Evolutionary conservation across 2,797 vertebrate genomes (phyloP).

Genomic region (Melanotaenia trifasciata): DNA sequence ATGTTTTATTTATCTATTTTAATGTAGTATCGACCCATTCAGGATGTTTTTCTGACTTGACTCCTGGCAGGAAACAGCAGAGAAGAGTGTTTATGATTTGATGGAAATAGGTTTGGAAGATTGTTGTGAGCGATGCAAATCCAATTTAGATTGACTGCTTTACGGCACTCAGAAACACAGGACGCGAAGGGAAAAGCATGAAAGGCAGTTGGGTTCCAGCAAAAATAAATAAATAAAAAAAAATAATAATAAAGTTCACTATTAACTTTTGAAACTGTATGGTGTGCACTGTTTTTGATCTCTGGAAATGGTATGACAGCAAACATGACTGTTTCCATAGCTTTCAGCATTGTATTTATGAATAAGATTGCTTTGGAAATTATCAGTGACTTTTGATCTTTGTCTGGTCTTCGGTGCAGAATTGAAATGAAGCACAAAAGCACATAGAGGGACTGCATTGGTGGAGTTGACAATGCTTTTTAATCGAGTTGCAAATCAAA

Average conservation of each 20-base stretch:
- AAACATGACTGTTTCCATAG: neutral
- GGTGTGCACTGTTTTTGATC: slow-evolving; percentile 13
- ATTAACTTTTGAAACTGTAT: slow-evolving; percentile 18
- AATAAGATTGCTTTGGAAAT: slow-evolving; percentile 25
- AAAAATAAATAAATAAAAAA: neutral
- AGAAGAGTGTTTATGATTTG: slow-evolving; percentile 64
- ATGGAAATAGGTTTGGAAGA: slow-evolving; percentile 64
- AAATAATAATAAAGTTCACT: neutral
- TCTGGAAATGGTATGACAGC: slow-evolving; percentile 10
- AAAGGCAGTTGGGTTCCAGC: slow-evolving; percentile 1
- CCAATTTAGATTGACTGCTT: slow-evolving; percentile 53
- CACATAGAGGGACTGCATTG: slow-evolving; percentile 22
- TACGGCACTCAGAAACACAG: slow-evolving; percentile 36
- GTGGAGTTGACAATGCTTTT: slow-evolving; percentile 19
- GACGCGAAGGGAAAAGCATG: slow-evolving; percentile 26
- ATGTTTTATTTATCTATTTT: slow-evolving; percentile 7
- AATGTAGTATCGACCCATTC: slow-evolving; percentile 57
- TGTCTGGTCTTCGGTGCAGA: slow-evolving; percentile 51
- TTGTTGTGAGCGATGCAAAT: slow-evolving; percentile 64
- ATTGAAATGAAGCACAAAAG: slow-evolving; percentile 59
- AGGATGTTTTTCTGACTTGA: slow-evolving; percentile 67
- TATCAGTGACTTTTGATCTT: slow-evolving; percentile 53
- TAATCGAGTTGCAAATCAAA: slow-evolving; percentile 8
- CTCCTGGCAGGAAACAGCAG: slow-evolving; percentile 58
- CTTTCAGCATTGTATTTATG: slow-evolving; percentile 8